Base-by-base conservation (phyloP, 2,888 invertebrate species). In the Netelia virgata region DNA sequence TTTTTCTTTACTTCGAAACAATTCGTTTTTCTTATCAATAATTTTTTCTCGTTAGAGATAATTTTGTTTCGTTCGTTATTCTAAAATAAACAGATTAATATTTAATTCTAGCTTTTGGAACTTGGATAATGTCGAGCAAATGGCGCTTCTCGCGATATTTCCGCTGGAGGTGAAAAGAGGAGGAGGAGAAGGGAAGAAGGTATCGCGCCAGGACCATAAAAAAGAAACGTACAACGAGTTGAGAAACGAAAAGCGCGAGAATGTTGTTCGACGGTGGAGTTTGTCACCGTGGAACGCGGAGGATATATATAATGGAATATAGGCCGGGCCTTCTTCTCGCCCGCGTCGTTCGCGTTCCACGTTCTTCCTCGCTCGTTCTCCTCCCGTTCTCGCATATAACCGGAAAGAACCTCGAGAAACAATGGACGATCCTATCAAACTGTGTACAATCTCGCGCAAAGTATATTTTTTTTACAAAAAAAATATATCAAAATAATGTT, bases 211-310 rank as follows among this genome's bases (percentile, higher is more conserved):
- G 81, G 55, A 76, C 81, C 81, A 83, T 69, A 81, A 86, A 75
- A 83, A 79, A 78, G 86, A 88, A 83, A 87, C 87, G 80, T 76
- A 85, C 74, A 75, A 84, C 83, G 76, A 83, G 78, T 81, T 28
- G 68, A 61, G 23, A 75, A 75, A 79, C 75, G 75, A 72, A 81
- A 82, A 83, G 72, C 83, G 72, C 69, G 88, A 87, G 91, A 91
- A 91, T 91, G 89, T 89, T 91, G 91, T 90, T 88, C 88, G 83
- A 85, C 86, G 84, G 89, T 86, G 84, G 89, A 91, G 90, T 91
- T 91, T 91, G 91, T 91, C 91, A 91, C 89, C 88, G 83, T 86
- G 90, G 88, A 91, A 91, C 89, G 89, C 87, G 86, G 75, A 70
- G 81, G 16, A 59, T 63, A 63, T 63, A 63, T 28, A 28, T 28